Percentiles rank a stretch among this genome's conserved stretches.
Evolutionary conservation across 2,113 vertebrate species (phyloP).

Genomic region (Balaeniceps rex): DNA sequence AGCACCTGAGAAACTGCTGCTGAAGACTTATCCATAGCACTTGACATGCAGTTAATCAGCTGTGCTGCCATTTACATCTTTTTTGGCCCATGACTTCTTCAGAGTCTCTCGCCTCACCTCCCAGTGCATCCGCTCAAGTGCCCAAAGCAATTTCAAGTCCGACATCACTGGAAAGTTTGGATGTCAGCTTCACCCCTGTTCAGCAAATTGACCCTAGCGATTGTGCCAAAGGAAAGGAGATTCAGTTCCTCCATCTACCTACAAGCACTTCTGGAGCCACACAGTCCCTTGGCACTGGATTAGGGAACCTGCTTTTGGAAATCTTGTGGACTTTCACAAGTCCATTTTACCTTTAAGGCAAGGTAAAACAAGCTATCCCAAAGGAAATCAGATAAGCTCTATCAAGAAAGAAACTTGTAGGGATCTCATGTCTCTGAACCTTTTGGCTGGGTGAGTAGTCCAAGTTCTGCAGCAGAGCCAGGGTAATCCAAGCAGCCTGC

Average conservation of each 20-base stretch:
- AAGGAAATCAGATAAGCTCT: slow-evolving; percentile 75
- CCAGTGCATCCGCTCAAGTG: not conserved
- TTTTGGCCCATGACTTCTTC: not conserved
- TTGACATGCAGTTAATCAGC: slow-evolving; percentile 39
- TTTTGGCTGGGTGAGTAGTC: slow-evolving; percentile 76
- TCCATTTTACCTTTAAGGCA: too few species aligned
- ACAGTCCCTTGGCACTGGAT: slow-evolving; percentile 59
- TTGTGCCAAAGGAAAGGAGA: slow-evolving; percentile 60
- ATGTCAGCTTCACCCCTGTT: slow-evolving; percentile 65
- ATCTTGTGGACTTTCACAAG: slow-evolving; percentile 66
- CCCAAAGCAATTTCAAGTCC: slow-evolving; percentile 51
- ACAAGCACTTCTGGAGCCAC: slow-evolving; percentile 72
- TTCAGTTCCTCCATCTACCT: slow-evolving; percentile 62
- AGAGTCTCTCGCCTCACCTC: slow-evolving; percentile 31
- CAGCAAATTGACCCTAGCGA: slow-evolving; percentile 17
- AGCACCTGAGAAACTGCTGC: slow-evolving; percentile 11
- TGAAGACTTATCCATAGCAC: slow-evolving; percentile 7
- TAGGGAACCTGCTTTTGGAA: slow-evolving; percentile 75
- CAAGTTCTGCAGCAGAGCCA: slow-evolving; percentile 60
- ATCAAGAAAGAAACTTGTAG: slow-evolving; percentile 70
- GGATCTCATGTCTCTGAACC: slow-evolving; percentile 52
- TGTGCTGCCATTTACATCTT: not conserved
- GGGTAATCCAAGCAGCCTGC: slow-evolving; percentile 62
- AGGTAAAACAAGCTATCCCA: slow-evolving; percentile 72
- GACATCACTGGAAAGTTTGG: slow-evolving; percentile 28